Base-by-base conservation (phyloP, 1,140 invertebrate genomes). In the Sweltsa coloradensis region DNA sequence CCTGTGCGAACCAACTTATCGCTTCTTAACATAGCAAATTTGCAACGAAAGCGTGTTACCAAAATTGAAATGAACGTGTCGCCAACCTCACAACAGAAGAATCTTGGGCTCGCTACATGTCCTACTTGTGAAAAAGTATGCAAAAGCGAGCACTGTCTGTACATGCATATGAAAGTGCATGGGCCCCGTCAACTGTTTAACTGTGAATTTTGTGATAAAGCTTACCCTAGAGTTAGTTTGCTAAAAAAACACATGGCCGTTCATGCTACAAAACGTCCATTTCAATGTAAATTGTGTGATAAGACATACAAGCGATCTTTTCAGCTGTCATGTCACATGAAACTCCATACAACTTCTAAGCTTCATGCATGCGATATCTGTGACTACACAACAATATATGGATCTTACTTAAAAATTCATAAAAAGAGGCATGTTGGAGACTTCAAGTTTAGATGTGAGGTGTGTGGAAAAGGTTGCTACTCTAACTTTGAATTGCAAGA, bases 131-230 rank as follows among this genome's bases (percentile, higher is more conserved):
- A n/a, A n/a, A n/a, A n/a, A n/a, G n/a, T n/a, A n/a, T n/a, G n/a
- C n/a, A n/a, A n/a, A n/a, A n/a, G n/a, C n/a, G n/a, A n/a, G n/a
- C n/a, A n/a, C n/a, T n/a, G n/a, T n/a, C n/a, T n/a, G n/a, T n/a
- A n/a, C n/a, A n/a, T n/a, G n/a, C n/a, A n/a, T n/a, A n/a, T n/a
- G n/a, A n/a, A n/a, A n/a, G n/a, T n/a, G n/a, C n/a, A n/a, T n/a
- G n/a, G n/a, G n/a, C n/a, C n/a, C n/a, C n/a, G n/a, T n/a, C n/a
- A n/a, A n/a, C n/a, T n/a, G n/a, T n/a, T 14, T 2, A 25, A 42
- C 3, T 82, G 79, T 53, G 73, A 79, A 45, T 61, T 72, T 34
- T 82, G 78, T 47, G 73, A 61, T 3, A 75, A 74, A 53, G 61
- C 58, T 6, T 78, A 75, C 58, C 63, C 66, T 3, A 67, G 67